These are phyloP conservation scores for Muscicapa adusta DNA, from an alignment of 2,113 vertebrate genomes.

Conservation along the genomic window DNA sequence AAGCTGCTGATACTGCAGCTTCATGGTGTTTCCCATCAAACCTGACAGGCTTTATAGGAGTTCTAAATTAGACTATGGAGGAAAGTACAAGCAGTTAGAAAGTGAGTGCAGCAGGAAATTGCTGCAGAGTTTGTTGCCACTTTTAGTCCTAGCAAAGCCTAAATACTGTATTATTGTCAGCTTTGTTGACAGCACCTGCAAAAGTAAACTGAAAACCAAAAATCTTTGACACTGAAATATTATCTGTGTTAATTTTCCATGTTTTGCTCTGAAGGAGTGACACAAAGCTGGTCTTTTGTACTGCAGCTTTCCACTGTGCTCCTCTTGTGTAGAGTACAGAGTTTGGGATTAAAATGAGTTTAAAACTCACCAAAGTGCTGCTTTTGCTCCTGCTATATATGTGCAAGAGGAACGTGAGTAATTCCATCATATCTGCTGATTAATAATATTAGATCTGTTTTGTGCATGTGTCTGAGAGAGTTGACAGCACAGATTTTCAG, in stretches of 20 bases:
- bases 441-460: not conserved
- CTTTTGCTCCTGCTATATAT: not conserved
- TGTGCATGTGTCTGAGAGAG: not conserved
- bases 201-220: not conserved
- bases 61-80: conserved; percentile 40
- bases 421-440: not conserved
- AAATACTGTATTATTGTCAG: conserved; percentile 34
- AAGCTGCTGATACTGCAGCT: conserved; percentile 34
- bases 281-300: not conserved
- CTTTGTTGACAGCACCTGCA: conserved; percentile 12
- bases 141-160: not conserved
- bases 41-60: conserved; percentile 56
- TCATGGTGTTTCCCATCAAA: conserved; percentile 53
- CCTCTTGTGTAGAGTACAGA: not conserved
- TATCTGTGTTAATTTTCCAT: not conserved
- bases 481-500: not conserved
- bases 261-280: not conserved
- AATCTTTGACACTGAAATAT: not conserved
- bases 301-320: not conserved
- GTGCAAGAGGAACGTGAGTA: not conserved
- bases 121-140: conserved; percentile 2
- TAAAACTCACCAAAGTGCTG: not conserved
- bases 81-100: conserved; percentile 33
- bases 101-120: not conserved
- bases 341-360: not conserved